Evolutionary conservation across 1,140 invertebrate genomes (phyloP).

Genomic region (Acromyrmex heyeri): DNA sequence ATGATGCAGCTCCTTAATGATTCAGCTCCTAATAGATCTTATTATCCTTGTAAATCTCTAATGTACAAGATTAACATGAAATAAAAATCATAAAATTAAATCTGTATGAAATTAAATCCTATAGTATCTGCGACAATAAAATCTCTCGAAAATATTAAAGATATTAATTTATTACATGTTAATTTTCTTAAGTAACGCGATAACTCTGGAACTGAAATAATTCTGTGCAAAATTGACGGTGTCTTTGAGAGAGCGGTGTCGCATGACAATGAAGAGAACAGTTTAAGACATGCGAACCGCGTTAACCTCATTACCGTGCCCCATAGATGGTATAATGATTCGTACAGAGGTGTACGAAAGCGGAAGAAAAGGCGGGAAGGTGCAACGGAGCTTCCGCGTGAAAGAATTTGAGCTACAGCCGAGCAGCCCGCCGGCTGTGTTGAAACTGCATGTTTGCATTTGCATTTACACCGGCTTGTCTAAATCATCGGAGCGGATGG

Average conservation of each 20-base stretch:
- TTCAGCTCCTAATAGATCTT: neutral
- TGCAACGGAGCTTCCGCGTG: constrained; percentile 68
- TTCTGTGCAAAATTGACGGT: constrained; percentile 10
- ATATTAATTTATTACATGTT: neutral
- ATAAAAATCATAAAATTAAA: constrained; percentile 12
- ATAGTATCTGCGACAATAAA: neutral
- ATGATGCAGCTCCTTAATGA: too few species aligned
- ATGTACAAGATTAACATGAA: neutral
- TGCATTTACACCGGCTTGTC: constrained; percentile 74
- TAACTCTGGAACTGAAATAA: constrained; percentile 28
- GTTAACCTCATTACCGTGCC: constrained; percentile 56
- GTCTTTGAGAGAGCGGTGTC: constrained; percentile 40
- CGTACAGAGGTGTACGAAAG: constrained; percentile 64
- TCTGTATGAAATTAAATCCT: neutral
- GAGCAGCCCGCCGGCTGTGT: constrained; percentile 31
- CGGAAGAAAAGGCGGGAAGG: constrained; percentile 73
- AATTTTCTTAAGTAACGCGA: constrained; percentile 23
- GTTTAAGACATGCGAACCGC: constrained; percentile 48
- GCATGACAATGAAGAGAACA: constrained; percentile 46
- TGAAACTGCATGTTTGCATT: constrained; percentile 67
- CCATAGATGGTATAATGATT: constrained; percentile 64
- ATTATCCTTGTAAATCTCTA: neutral
- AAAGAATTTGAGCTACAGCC: constrained; percentile 68
- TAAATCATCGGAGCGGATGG: constrained; percentile 72
- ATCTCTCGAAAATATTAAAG: neutral